Percentiles rank a stretch among this genome's conserved stretches.
Evolutionary conservation across 2,888 invertebrate genomes (phyloP).

Genomic region (Protodeltote pygarga): DNA sequence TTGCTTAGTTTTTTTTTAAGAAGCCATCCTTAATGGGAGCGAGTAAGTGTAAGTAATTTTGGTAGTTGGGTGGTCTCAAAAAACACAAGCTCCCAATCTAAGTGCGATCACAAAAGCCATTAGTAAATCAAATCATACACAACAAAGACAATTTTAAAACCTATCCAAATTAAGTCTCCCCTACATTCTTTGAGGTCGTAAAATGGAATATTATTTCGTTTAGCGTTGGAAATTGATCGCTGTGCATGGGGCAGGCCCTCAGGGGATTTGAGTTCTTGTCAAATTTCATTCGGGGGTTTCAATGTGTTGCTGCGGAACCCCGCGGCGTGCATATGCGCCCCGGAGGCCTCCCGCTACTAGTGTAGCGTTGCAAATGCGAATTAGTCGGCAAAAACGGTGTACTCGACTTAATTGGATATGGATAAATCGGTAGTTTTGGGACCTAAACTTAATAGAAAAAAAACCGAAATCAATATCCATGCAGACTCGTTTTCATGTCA

Average conservation of each 20-base stretch:
- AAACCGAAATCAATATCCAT: too few species aligned
- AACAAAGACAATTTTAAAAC: conserved; percentile 49
- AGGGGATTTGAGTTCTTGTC: conserved; percentile 69
- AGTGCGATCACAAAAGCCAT: conserved; percentile 30
- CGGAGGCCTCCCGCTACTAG: conserved; percentile 20
- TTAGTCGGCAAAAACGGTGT: conserved; percentile 15
- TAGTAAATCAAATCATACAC: conserved; percentile 40
- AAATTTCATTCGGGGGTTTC: conserved; percentile 61
- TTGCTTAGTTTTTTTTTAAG: too few species aligned
- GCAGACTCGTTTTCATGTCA: not conserved
- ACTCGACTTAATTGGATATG: conserved; percentile 22
- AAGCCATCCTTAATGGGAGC: too few species aligned
- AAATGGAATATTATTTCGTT: conserved; percentile 76
- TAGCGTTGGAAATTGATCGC: conserved; percentile 77
- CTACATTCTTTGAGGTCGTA: conserved; percentile 64
- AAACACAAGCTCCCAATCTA: too few species aligned
- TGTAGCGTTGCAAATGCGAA: conserved; percentile 27
- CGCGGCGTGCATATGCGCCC: conserved; percentile 66
- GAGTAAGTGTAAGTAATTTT: too few species aligned
- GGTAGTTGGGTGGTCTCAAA: too few species aligned
- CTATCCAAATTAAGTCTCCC: conserved; percentile 55
- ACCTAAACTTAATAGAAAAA: too few species aligned
- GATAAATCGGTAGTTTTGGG: too few species aligned
- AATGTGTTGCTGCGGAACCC: conserved; percentile 59
- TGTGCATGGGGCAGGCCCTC: conserved; percentile 60